A percentile compares a stretch with the other conserved stretches of the same genome.
These are phyloP conservation scores for Phytoseiulus persimilis DNA, from an alignment of 2,888 invertebrate species.

Conservation along the genomic window DNA sequence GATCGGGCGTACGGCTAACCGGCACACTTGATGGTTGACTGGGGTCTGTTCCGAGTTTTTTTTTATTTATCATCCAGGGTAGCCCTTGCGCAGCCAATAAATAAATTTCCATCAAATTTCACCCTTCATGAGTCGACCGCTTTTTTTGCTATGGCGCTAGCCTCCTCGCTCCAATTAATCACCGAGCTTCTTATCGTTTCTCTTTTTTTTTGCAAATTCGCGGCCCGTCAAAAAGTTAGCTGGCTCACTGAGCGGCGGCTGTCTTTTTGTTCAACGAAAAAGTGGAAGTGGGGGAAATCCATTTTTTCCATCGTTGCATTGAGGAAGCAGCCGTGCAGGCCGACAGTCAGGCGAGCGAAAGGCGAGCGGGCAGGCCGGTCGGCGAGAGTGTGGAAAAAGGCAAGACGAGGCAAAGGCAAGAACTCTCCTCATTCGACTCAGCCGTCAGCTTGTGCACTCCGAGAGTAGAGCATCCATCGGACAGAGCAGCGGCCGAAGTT, in stretches of 20 bases:
- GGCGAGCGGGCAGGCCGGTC: no score
- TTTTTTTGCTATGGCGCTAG: background rate
- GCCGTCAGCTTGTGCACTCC: background rate
- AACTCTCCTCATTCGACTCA: background rate
- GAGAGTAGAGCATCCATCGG: background rate
- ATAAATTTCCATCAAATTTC: conserved; percentile 5
- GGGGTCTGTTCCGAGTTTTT: background rate
- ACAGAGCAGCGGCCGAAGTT: background rate
- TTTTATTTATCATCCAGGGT: background rate
- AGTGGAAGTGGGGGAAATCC: background rate
- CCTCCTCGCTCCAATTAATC: background rate
- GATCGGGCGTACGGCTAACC: background rate
- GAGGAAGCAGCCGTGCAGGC: background rate
- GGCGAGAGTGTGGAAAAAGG: background rate
- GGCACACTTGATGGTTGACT: background rate
- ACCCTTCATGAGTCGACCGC: background rate
- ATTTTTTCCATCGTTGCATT: background rate
- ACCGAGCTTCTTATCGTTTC: conserved; percentile 45
- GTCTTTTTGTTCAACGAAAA: background rate
- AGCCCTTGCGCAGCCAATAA: background rate
- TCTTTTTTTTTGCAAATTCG: conserved; percentile 53
- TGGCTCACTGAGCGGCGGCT: background rate
- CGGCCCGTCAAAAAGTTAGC: conserved; percentile 54
- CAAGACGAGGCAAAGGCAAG: background rate
- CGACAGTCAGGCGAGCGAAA: background rate